phyloP scores from a whole-genome alignment of 2,113 vertebrate species.

The Perccottus glenii region DNA sequence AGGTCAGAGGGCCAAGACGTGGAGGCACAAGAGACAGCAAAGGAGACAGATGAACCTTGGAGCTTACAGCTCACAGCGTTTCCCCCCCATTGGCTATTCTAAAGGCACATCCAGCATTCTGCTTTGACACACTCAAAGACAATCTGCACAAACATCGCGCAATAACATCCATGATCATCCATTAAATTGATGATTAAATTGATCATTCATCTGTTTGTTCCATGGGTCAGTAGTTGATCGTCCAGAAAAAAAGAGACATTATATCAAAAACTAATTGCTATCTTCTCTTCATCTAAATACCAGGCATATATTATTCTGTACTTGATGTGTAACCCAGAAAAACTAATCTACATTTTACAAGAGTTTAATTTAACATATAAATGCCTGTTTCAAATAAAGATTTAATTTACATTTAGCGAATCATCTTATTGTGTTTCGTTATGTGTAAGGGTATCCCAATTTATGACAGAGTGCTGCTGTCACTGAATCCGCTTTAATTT shows the following conservation, averaged over 20 bases:
- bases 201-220: conserved; percentile 48
- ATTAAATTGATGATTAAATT: conserved; percentile 31
- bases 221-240: conserved; percentile 50
- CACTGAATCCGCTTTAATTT: conserved; percentile 40
- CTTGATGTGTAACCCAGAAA: conserved; percentile 48
- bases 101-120: conserved; percentile 28
- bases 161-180: too few relatives aligned
- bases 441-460: conserved; percentile 64
- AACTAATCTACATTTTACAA: conserved; percentile 49
- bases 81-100: conserved; percentile 27
- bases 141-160: conserved; percentile 18
- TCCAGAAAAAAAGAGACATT: conserved; percentile 26
- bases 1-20: conserved; percentile 61
- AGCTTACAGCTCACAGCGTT: conserved; percentile 33
- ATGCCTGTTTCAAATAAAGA: conserved; percentile 62
- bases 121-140: too few relatives aligned
- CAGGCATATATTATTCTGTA: conserved; percentile 50
- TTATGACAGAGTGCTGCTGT: conserved; percentile 58
- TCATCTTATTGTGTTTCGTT: conserved; percentile 70
- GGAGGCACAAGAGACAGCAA: conserved; percentile 45
- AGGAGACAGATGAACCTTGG: conserved; percentile 24
- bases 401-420: conserved; percentile 62
- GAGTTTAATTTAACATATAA: conserved; percentile 68
- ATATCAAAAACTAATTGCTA: conserved; percentile 48
- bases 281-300: conserved; percentile 55